phyloP scores from a whole-genome alignment of 2,113 vertebrate species.

The Muscicapa adusta region DNA sequence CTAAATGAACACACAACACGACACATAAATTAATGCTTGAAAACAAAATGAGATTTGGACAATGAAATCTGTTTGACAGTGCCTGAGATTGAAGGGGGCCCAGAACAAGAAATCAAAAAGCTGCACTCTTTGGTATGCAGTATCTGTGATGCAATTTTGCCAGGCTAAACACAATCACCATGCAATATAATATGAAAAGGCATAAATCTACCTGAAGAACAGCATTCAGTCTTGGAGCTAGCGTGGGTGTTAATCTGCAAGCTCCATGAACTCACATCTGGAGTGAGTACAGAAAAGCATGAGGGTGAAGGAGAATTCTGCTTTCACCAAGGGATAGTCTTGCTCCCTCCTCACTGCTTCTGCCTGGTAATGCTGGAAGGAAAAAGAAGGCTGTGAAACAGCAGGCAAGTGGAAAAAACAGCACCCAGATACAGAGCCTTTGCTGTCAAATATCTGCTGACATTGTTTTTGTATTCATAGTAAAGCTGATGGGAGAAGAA shows the following conservation, averaged over 20 bases:
- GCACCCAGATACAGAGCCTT: background rate
- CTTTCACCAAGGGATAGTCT: background rate
- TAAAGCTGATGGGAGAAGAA: background rate
- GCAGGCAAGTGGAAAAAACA: background rate
- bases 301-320: background rate
- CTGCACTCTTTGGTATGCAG: background rate
- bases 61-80: background rate
- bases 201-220: background rate
- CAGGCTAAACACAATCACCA: background rate
- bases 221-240: background rate
- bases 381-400: background rate
- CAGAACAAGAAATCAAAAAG: background rate
- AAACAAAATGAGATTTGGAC: background rate
- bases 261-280: background rate
- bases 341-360: background rate
- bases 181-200: background rate
- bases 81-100: background rate
- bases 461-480: background rate
- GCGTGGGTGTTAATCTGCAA: background rate
- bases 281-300: background rate
- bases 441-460: background rate
- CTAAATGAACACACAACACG: background rate
- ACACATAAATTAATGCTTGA: background rate
- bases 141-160: background rate
- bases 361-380: background rate